Conservation (phyloP, 2,797 vertebrate genomes). For the Leptatherina wallacei region DNA sequence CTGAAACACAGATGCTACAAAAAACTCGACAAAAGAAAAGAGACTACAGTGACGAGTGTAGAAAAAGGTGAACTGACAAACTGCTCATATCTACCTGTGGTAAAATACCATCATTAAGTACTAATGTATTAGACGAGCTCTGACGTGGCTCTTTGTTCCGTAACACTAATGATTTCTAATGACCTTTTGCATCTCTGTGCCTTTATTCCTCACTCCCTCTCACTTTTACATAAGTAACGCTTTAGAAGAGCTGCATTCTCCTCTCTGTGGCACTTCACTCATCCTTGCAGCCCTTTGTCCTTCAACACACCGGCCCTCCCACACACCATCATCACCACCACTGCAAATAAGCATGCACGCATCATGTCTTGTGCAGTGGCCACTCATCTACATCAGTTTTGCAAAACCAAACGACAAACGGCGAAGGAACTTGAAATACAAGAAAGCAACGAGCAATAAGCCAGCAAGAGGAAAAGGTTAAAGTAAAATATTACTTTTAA, state of each 20-base stretch:
- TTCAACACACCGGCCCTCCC: slow-evolving; percentile 53
- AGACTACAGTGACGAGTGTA: neutral
- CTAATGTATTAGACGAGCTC: slow-evolving; percentile 32
- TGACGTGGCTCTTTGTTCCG: slow-evolving; percentile 21
- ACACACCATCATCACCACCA: slow-evolving; percentile 52
- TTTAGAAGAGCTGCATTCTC: slow-evolving; percentile 48
- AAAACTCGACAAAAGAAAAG: neutral
- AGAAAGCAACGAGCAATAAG: neutral
- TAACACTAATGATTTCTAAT: slow-evolving; percentile 23
- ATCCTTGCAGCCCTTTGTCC: slow-evolving; percentile 65
- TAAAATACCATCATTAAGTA: slow-evolving; percentile 33
- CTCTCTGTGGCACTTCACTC: slow-evolving; percentile 40
- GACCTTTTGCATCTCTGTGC: slow-evolving; percentile 19
- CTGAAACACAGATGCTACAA: slow-evolving; percentile 4
- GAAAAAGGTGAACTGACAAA: slow-evolving; percentile 1
- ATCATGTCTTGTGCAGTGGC: neutral
- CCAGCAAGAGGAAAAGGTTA: neutral
- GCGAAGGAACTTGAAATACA: neutral
- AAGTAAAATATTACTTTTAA: neutral
- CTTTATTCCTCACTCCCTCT: slow-evolving; percentile 23
- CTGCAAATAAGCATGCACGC: neutral
- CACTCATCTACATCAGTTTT: neutral
- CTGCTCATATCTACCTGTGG: slow-evolving; percentile 26
- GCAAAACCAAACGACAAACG: neutral
- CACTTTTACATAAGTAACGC: slow-evolving; percentile 47